Evolutionary conservation across 1,140 invertebrate genomes (phyloP).

Genomic region (Andricus grossulariae): DNA sequence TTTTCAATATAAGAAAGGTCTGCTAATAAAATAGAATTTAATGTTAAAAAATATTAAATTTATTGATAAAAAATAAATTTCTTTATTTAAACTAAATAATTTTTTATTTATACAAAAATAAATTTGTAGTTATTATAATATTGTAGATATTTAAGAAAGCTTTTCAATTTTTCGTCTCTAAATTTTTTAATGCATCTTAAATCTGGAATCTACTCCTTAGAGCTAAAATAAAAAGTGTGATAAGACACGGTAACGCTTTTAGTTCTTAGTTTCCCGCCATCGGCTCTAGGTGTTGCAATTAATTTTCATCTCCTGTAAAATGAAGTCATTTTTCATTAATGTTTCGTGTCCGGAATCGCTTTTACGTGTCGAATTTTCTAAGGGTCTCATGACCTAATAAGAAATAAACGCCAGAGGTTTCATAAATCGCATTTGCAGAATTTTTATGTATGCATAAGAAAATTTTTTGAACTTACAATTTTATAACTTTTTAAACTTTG

Average conservation of each 20-base stretch:
- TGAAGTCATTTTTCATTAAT: slow-evolving; percentile 18
- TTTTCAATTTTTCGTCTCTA: not conserved
- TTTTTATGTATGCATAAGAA: no score
- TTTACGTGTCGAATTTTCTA: not conserved
- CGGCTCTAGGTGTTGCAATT: slow-evolving; percentile 5
- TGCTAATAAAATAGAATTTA: no score
- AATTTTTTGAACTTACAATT: no score
- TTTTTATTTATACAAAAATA: no score
- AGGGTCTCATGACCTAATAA: not conserved
- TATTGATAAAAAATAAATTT: no score
- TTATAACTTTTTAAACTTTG: no score
- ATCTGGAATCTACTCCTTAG: not conserved
- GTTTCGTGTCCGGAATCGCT: not conserved
- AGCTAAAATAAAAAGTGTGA: slow-evolving; percentile 6
- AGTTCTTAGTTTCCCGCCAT: slow-evolving; percentile 7
- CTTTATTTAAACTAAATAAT: no score
- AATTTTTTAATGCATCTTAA: not conserved
- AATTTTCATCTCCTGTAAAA: slow-evolving; percentile 17
- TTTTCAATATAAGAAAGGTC: no score
- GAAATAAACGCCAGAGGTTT: not conserved
- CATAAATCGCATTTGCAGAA: no score
- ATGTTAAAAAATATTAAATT: no score
- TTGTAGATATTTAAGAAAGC: not conserved
- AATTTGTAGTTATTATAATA: not conserved
- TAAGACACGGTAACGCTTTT: slow-evolving; percentile 19